phyloP scores from a whole-genome alignment of 1,140 invertebrate species.

The Bathynomus jamesi region DNA sequence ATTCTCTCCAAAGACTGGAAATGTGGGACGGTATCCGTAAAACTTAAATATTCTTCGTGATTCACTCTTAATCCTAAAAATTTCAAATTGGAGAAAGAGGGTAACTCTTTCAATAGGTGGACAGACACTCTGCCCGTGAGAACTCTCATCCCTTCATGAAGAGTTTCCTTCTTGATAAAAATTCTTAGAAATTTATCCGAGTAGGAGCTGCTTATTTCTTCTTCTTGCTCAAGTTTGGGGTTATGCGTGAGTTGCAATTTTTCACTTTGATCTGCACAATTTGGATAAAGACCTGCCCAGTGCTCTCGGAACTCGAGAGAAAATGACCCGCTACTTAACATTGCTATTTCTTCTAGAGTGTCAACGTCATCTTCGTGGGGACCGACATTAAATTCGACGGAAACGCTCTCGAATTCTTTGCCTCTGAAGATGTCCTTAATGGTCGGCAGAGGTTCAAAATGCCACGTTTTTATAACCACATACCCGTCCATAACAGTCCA shows the following conservation, averaged over 20 bases:
- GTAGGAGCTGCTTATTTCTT: not conserved
- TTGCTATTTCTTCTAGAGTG: not conserved
- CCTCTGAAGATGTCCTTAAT: not conserved
- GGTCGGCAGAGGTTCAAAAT: not conserved
- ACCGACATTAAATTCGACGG: not conserved
- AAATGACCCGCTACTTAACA: not conserved
- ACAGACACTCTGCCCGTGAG: not conserved
- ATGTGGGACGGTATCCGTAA: not conserved
- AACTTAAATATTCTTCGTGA: not conserved
- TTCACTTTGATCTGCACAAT: not conserved
- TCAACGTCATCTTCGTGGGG: not conserved
- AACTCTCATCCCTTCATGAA: not conserved
- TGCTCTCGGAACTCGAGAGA: not conserved
- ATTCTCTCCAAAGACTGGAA: not conserved
- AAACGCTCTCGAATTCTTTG: not conserved
- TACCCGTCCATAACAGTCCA: not conserved
- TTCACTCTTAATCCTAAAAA: not conserved
- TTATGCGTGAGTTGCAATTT: not conserved
- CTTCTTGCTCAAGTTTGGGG: not conserved
- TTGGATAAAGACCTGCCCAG: not conserved
- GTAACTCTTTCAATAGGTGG: not conserved
- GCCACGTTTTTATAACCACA: not conserved
- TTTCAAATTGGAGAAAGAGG: not conserved
- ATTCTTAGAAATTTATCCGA: not conserved
- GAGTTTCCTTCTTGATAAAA: not conserved